Percentiles rank a stretch among this genome's conserved stretches.
Evolutionary conservation across 1,140 invertebrate genomes (phyloP).

Genomic region (Lasaia peninsularis): DNA sequence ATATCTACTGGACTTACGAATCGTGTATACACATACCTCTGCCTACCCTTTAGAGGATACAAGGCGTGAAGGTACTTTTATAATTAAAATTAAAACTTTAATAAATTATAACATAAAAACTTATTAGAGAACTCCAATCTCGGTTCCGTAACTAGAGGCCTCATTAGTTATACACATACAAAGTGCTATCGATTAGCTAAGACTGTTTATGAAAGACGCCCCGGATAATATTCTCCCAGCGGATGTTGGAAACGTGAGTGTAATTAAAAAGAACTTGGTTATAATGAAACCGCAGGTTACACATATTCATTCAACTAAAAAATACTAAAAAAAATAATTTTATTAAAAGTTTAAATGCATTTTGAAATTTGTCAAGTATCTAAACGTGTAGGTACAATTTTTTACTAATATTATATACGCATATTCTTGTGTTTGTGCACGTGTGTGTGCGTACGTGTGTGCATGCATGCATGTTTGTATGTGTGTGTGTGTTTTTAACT

Average conservation of each 20-base stretch:
- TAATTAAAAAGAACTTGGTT: slow-evolving; percentile 1
- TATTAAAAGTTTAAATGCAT: neutral
- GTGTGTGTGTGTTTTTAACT: too few species aligned
- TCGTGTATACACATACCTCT: too few species aligned
- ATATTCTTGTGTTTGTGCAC: too few species aligned
- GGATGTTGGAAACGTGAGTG: neutral
- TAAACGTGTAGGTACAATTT: too few species aligned
- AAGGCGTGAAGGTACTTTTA: too few species aligned
- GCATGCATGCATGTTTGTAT: neutral
- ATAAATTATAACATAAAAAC: too few species aligned
- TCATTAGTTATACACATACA: slow-evolving; percentile 2
- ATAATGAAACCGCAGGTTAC: neutral
- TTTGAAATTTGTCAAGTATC: neutral
- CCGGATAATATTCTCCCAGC: neutral
- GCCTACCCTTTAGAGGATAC: too few species aligned
- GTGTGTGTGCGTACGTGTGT: neutral
- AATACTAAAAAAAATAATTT: too few species aligned
- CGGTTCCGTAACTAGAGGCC: neutral
- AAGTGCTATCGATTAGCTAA: slow-evolving; percentile 1
- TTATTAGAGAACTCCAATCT: neutral
- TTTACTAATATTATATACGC: too few species aligned
- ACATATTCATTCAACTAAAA: too few species aligned
- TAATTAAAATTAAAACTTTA: too few species aligned
- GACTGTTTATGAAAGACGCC: neutral
- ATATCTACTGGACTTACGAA: too few species aligned